Evolutionary conservation across 2,888 invertebrate species (phyloP).

Genomic region (Lochmaea crataegi): DNA sequence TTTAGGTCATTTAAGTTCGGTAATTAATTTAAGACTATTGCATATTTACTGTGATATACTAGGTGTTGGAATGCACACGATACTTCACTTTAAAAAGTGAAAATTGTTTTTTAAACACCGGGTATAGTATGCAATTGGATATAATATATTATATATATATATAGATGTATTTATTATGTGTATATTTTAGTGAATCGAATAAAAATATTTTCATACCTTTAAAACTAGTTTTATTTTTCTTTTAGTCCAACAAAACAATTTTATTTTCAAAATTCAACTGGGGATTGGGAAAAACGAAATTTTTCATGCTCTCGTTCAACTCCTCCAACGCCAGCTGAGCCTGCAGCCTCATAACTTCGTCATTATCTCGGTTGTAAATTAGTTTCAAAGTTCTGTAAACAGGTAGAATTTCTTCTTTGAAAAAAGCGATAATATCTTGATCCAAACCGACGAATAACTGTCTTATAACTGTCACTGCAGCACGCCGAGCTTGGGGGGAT

Average conservation of each 20-base stretch:
- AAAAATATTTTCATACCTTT: no score
- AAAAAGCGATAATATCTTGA: slow-evolving; percentile 73
- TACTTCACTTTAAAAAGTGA: slow-evolving; percentile 22
- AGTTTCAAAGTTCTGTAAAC: slow-evolving; percentile 78
- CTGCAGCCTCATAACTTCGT: slow-evolving; percentile 79
- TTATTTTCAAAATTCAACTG: slow-evolving; percentile 55
- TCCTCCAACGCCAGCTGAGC: slow-evolving; percentile 83
- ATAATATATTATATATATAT: no score
- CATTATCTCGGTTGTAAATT: slow-evolving; percentile 72
- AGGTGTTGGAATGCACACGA: slow-evolving; percentile 49
- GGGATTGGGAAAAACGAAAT: slow-evolving; percentile 69
- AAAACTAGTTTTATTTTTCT: no score
- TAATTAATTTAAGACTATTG: slow-evolving; percentile 47
- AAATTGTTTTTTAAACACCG: slow-evolving; percentile 50
- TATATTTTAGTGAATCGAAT: slow-evolving; percentile 26
- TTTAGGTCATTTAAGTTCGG: neutral
- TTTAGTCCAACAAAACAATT: slow-evolving; percentile 52
- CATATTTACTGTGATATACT: slow-evolving; percentile 58
- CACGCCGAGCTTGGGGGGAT: slow-evolving; percentile 79
- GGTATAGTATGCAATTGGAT: slow-evolving; percentile 62
- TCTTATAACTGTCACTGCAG: slow-evolving; percentile 82
- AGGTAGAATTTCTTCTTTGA: slow-evolving; percentile 75
- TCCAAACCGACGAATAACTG: slow-evolving; percentile 81
- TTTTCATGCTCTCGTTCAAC: slow-evolving; percentile 75
- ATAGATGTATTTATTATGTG: slow-evolving; percentile 39